Conservation (phyloP, 2,113 vertebrate genomes). For the Passer montanus region DNA sequence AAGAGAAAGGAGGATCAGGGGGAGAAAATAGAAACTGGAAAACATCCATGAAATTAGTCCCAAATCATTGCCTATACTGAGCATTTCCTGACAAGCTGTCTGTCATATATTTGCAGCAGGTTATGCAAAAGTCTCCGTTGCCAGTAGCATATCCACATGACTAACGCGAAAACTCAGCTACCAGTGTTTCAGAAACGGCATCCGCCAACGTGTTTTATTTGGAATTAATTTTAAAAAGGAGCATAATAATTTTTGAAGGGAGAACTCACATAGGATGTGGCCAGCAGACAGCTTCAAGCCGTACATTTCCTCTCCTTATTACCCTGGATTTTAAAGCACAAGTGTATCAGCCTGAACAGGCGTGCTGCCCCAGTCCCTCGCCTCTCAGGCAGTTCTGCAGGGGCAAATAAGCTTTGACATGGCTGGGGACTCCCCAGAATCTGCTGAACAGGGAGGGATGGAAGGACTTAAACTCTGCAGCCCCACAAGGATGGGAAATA, state of each 20-base stretch:
- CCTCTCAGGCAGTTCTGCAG: not conserved
- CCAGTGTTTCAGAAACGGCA: not conserved
- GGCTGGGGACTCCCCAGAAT: not conserved
- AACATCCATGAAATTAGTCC: slow-evolving; percentile 83
- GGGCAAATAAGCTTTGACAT: not conserved
- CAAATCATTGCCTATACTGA: slow-evolving; percentile 75
- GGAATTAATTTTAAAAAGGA: slow-evolving; percentile 27
- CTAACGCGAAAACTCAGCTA: not conserved
- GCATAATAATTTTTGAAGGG: not conserved
- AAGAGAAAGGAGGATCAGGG: slow-evolving; percentile 69
- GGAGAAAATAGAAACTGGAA: slow-evolving; percentile 77
- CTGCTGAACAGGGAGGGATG: not conserved
- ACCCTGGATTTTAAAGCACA: not conserved
- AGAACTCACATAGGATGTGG: not conserved
- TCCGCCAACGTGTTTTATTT: not conserved
- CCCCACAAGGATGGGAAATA: not conserved
- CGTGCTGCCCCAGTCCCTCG: fast-evolving
- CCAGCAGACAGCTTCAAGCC: not conserved
- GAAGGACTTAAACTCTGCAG: not conserved
- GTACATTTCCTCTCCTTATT: not conserved
- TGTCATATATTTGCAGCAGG: slow-evolving; percentile 58
- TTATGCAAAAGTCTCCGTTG: slow-evolving; percentile 45
- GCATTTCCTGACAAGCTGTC: slow-evolving; percentile 77
- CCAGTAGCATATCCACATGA: slow-evolving; percentile 28
- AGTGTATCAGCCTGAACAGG: not conserved